Evolutionary conservation across 2,797 vertebrate genomes (phyloP).

Genomic region (Lates japonicus): DNA sequence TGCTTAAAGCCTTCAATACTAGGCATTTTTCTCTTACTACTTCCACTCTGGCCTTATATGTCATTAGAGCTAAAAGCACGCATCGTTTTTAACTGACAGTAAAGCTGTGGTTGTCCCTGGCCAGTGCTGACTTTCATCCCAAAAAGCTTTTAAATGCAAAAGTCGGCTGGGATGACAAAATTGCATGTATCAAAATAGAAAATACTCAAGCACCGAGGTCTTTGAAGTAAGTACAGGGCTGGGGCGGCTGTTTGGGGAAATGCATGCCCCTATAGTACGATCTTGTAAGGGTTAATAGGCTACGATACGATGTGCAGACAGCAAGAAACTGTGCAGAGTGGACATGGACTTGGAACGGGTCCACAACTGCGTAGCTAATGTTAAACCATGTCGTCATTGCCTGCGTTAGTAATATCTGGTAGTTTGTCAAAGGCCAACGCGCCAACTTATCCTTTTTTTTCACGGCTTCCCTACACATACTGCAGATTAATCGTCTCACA

Average conservation of each 20-base stretch:
- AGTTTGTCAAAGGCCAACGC: constrained; percentile 36
- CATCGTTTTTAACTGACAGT: constrained; percentile 1
- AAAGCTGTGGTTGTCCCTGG: not conserved
- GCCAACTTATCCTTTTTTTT: not conserved
- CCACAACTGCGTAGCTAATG: constrained; percentile 78
- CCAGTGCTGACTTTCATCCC: not conserved
- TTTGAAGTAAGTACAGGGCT: not conserved
- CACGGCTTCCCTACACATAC: not conserved
- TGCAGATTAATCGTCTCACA: not conserved
- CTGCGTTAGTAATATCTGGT: constrained; percentile 49
- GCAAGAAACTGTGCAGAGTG: constrained; percentile 32
- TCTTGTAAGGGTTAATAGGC: not conserved
- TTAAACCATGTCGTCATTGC: constrained; percentile 78
- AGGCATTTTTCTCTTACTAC: not conserved
- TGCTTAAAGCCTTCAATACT: constrained; percentile 2
- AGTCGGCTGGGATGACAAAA: not conserved
- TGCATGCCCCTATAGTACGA: not conserved
- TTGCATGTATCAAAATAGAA: not conserved
- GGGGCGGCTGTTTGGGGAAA: not conserved
- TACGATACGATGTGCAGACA: constrained; percentile 10
- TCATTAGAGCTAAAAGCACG: constrained; percentile 16
- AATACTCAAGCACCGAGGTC: not conserved
- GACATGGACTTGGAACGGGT: constrained; percentile 48
- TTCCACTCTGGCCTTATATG: not conserved
- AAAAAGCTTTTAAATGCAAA: constrained; percentile 13